These are phyloP conservation scores for Xestia rhomboidea DNA, from an alignment of 2,888 invertebrate genomes.

Conservation along the genomic window DNA sequence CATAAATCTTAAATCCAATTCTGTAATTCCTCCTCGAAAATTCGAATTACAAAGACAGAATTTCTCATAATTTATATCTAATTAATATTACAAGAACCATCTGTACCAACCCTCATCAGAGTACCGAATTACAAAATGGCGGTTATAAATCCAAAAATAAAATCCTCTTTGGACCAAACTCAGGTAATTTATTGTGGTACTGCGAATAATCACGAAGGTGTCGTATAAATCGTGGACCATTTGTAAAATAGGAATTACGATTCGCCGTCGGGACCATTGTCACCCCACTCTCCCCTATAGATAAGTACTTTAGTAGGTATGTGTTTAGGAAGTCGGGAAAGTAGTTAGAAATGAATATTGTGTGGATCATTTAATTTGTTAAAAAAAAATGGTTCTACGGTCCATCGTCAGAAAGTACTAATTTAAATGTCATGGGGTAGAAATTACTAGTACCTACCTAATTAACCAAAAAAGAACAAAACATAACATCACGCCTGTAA, in stretches of 20 bases:
- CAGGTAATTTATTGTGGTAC: slow-evolving; percentile 88
- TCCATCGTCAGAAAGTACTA: not conserved
- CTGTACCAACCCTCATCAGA: slow-evolving; percentile 65
- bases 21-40: slow-evolving; percentile 23
- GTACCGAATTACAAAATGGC: slow-evolving; percentile 81
- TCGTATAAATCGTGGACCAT: slow-evolving; percentile 89
- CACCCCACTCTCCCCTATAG: slow-evolving; percentile 72
- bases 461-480: too few relatives aligned
- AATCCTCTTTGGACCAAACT: slow-evolving; percentile 84
- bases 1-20: slow-evolving; percentile 26
- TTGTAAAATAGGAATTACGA: slow-evolving; percentile 90
- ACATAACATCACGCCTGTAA: not conserved
- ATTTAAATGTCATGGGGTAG: not conserved
- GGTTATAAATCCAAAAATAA: slow-evolving; percentile 88
- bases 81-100: slow-evolving; percentile 65
- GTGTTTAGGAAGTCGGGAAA: slow-evolving; percentile 53
- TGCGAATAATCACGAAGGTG: slow-evolving; percentile 89
- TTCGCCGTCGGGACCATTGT: slow-evolving; percentile 80
- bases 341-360: slow-evolving; percentile 46
- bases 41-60: slow-evolving; percentile 22
- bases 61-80: slow-evolving; percentile 60
- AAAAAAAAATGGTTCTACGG: not conserved
- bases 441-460: too few relatives aligned
- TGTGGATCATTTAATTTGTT: not conserved
- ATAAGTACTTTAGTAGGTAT: slow-evolving; percentile 62